Percentiles rank a stretch among this genome's conserved stretches.
These are phyloP conservation scores for Agrilus planipennis DNA, from an alignment of 1,140 invertebrate genomes.

Conservation along the genomic window DNA sequence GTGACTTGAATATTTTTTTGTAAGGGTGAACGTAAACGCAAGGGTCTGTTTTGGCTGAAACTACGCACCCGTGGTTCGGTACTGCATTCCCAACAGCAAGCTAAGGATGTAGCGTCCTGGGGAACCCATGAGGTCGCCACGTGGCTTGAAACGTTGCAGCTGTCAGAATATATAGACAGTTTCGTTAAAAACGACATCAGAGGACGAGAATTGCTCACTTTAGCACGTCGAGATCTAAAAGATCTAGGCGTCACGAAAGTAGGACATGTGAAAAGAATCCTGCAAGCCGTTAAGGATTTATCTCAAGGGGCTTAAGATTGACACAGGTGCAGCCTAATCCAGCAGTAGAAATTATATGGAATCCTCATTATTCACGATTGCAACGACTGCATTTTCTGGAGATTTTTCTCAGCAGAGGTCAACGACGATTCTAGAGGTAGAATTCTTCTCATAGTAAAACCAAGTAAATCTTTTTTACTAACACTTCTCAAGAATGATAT, in stretches of 20 bases:
- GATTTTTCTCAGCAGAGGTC: no score
- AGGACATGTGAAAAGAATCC: conserved; percentile 87
- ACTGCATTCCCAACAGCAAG: conserved; percentile 31
- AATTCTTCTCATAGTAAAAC: no score
- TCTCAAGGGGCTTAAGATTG: conserved; percentile 33
- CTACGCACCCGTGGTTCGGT: conserved; percentile 36
- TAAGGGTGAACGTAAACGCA: conserved; percentile 42
- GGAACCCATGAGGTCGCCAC: conserved; percentile 58
- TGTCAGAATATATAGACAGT: conserved; percentile 75
- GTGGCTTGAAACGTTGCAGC: conserved; percentile 81
- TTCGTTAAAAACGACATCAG: conserved; percentile 86
- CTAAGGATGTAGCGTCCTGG: conserved; percentile 47
- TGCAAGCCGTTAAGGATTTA: conserved; percentile 83
- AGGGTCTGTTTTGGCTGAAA: conserved; percentile 47
- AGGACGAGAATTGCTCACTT: conserved; percentile 73
- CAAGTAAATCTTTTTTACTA: no score
- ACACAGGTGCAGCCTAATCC: no score
- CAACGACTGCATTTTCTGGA: no score
- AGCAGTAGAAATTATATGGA: no score
- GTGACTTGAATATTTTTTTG: neutral
- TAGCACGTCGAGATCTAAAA: conserved; percentile 75
- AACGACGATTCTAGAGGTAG: no score
- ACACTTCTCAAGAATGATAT: no score
- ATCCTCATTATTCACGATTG: no score
- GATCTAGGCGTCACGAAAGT: conserved; percentile 88